phyloP scores from a whole-genome alignment of 2,113 vertebrate species.

The Rattus norvegicus region DNA sequence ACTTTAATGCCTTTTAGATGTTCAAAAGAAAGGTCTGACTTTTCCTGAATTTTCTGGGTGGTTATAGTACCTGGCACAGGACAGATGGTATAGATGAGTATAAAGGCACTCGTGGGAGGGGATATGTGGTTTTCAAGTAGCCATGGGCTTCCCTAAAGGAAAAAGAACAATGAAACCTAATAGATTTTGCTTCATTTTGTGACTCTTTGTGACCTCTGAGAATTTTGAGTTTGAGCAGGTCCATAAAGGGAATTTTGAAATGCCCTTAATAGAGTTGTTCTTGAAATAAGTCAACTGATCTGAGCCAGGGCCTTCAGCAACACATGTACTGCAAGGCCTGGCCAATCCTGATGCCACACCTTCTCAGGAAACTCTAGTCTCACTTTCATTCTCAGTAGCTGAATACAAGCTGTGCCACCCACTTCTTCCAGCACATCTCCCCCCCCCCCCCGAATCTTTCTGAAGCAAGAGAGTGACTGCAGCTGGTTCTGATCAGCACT shows the following conservation, averaged over 20 bases:
- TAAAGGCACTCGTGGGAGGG: not conserved
- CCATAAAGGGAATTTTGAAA: constrained; percentile 71
- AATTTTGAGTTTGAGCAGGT: constrained; percentile 44
- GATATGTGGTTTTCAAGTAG: constrained; percentile 21
- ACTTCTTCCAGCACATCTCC: not conserved
- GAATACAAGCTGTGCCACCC: not conserved
- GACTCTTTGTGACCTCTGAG: constrained; percentile 41
- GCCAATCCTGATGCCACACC: not conserved
- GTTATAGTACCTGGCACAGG: not conserved
- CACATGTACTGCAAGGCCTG: not conserved
- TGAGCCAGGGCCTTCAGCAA: not conserved
- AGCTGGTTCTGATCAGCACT: not conserved
- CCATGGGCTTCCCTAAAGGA: not conserved
- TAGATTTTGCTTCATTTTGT: constrained; percentile 52
- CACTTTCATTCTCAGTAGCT: not conserved
- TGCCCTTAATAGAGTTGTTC: constrained; percentile 53
- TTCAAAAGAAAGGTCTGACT: constrained; percentile 40
- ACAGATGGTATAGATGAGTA: not conserved
- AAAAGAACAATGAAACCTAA: constrained; percentile 41
- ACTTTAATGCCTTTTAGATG: constrained; percentile 35
- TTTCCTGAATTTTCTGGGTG: constrained; percentile 23
- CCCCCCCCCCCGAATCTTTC: not conserved
- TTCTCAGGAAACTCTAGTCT: not conserved
- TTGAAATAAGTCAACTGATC: constrained; percentile 54
- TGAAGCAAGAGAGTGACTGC: not conserved